Evolutionary conservation across 2,888 invertebrate species (phyloP), one percentile per base, ranked within the genome.

Genomic region (Peribatodes rhomboidaria): DNA sequence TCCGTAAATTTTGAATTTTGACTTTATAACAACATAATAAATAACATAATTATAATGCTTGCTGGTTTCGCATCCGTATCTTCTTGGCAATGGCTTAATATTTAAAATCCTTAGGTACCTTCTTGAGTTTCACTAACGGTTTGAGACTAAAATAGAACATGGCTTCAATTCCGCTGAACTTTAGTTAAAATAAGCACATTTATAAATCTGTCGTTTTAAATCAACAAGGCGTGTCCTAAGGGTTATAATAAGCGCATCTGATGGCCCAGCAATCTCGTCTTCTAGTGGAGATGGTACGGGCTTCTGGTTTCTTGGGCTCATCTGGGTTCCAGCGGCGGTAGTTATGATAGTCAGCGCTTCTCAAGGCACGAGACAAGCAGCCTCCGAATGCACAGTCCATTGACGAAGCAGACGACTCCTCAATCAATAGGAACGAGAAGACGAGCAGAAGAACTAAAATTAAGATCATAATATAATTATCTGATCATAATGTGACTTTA

Each of bases 201-300:
- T 18, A n/a, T n/a, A n/a, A n/a, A n/a, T n/a, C n/a, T n/a, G n/a
- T n/a, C n/a, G n/a, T n/a, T n/a, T n/a, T n/a, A n/a, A n/a, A n/a
- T n/a, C n/a, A n/a, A n/a, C n/a, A n/a, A n/a, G n/a, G n/a, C n/a
- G n/a, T n/a, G n/a, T n/a, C n/a, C n/a, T n/a, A n/a, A n/a, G n/a
- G n/a, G n/a, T n/a, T n/a, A 35, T 47, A 50, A 18, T 50, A 50
- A 50, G 20, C 50, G 20, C 50, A 50, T 18, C 50, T 18, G n/a
- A 50, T 20, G 2, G 20, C 50, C 35, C 35, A 50, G 50, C 50
- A 50, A 20, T 50, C 18, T 35, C 35, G 35, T 8, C 18, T 50
- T 50, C 50, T 50, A 1, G 35, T 35, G 20, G 14, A 9, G 0
- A 1, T 2, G 18, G 6, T 1, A 18, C 35, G 13, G 11, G 18